A percentile compares a stretch with the other conserved stretches of the same genome.
These are phyloP conservation scores for Ciconia maguari DNA, from an alignment of 2,113 vertebrate genomes.

Conservation along the genomic window DNA sequence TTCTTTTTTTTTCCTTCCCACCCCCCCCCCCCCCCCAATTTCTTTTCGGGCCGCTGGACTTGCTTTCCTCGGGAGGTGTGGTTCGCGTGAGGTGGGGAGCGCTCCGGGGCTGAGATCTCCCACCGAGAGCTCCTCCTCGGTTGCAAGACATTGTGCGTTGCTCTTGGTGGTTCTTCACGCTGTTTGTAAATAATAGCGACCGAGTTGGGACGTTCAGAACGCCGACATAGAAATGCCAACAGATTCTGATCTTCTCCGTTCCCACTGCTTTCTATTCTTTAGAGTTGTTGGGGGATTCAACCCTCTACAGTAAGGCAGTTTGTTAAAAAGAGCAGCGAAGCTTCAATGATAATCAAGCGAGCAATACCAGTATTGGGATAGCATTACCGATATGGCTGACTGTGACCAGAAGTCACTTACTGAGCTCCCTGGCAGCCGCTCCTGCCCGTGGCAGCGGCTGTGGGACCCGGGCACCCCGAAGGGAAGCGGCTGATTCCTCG, in stretches of 20 bases:
- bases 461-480: neutral
- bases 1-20: too few relatives aligned
- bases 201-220: accelerated
- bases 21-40: too few relatives aligned
- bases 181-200: neutral
- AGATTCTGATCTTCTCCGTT: accelerated
- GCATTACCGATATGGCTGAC: neutral
- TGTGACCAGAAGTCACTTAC: neutral
- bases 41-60: neutral
- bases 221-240: neutral
- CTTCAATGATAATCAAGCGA: neutral
- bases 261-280: neutral
- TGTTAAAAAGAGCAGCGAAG: neutral
- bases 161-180: neutral
- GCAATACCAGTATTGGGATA: accelerated
- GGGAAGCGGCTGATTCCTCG: neutral
- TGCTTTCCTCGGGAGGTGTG: neutral
- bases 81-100: neutral
- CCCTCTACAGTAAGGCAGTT: neutral
- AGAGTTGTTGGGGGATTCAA: neutral
- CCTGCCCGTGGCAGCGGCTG: neutral
- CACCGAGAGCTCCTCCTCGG: neutral
- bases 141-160: neutral
- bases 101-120: neutral
- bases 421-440: neutral